These are phyloP conservation scores for Oreochromis spilurus DNA, from an alignment of 2,113 vertebrate species.

Conservation along the genomic window DNA sequence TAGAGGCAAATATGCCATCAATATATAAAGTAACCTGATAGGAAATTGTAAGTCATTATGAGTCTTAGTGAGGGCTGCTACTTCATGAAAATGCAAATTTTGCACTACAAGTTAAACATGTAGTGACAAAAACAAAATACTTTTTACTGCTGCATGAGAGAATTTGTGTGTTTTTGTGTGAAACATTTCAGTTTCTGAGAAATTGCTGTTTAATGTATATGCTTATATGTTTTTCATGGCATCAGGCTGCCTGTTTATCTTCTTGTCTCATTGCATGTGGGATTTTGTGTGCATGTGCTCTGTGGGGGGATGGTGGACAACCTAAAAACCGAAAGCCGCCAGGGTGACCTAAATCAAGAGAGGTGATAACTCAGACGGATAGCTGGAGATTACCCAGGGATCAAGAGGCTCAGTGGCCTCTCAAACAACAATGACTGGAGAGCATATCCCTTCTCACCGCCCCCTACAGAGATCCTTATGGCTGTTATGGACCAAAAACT, in stretches of 20 bases:
- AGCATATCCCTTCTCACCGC: constrained; percentile 27
- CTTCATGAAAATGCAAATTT: not conserved
- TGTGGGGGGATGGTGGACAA: constrained; percentile 30
- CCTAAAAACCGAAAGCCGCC: constrained; percentile 53
- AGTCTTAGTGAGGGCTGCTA: not conserved
- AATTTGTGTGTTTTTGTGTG: not conserved
- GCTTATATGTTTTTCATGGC: not conserved
- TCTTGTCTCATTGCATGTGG: constrained; percentile 4
- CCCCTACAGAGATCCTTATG: constrained; percentile 46
- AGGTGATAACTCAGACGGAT: constrained; percentile 69
- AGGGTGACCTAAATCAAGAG: constrained; percentile 64
- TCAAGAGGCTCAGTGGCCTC: constrained; percentile 65
- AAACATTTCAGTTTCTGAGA: not conserved
- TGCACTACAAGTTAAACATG: not conserved
- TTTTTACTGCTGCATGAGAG: not conserved
- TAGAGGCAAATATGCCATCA: not conserved
- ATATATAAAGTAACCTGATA: not conserved
- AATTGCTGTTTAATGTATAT: not conserved
- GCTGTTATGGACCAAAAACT: constrained; percentile 29
- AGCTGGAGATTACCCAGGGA: constrained; percentile 69
- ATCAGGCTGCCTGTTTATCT: not conserved
- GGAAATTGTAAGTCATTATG: not conserved
- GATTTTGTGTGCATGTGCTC: constrained; percentile 9
- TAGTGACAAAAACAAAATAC: not conserved
- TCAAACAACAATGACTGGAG: constrained; percentile 63